A percentile compares a stretch with the other conserved stretches of the same genome.
phyloP scores from a whole-genome alignment of 2,113 vertebrate species.

The Puma concolor region DNA sequence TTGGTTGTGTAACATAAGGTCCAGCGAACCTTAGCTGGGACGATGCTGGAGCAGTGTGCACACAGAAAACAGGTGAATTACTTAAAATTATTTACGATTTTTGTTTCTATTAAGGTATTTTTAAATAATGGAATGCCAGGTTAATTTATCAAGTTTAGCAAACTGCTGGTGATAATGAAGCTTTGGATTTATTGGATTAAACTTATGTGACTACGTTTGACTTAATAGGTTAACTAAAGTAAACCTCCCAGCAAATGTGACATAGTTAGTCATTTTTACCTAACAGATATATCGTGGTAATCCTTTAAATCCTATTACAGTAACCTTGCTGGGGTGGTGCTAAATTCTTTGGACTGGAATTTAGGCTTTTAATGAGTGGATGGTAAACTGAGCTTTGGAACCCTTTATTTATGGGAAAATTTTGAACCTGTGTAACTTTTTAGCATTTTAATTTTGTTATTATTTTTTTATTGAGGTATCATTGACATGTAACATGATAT shows the following conservation, averaged over 20 bases:
- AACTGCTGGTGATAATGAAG: constrained; percentile 17
- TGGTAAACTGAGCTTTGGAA: constrained; percentile 2
- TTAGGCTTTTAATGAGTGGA: constrained; percentile 8
- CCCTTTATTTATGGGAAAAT: not conserved
- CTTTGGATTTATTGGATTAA: not conserved
- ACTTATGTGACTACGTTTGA: not conserved
- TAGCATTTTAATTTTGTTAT: not conserved
- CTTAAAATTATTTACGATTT: not conserved
- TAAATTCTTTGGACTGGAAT: constrained; percentile 7
- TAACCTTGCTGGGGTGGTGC: not conserved
- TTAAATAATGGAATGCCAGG: not conserved
- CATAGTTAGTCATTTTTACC: not conserved
- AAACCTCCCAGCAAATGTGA: not conserved
- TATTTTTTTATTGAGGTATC: not conserved
- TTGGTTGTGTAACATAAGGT: not conserved
- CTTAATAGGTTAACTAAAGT: not conserved
- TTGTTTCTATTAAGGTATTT: not conserved
- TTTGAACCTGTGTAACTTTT: not conserved
- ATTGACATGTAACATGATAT: not conserved
- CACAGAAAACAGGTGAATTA: not conserved
- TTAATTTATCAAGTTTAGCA: not conserved
- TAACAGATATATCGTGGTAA: not conserved
- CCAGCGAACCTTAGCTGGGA: not conserved
- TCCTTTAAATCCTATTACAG: not conserved
- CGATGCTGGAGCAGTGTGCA: not conserved